Evolutionary conservation across 2,888 invertebrate genomes (phyloP).

Genomic region (Smittia aterrima): DNA sequence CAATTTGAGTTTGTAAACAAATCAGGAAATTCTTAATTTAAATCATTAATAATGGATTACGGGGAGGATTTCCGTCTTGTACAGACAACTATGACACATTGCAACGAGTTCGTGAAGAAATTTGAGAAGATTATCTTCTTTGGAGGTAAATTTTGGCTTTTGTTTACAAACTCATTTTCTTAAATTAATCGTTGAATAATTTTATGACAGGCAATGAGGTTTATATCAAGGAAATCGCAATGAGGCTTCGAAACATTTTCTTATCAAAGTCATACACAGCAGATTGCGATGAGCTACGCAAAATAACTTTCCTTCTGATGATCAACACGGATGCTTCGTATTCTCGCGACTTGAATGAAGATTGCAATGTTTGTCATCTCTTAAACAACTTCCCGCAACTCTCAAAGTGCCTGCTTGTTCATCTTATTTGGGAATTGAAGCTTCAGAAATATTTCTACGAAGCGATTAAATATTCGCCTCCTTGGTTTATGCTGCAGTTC

Average conservation of each 20-base stretch:
- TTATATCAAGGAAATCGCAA: conserved; percentile 46
- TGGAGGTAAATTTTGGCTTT: conserved; percentile 46
- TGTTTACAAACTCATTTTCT: neutral
- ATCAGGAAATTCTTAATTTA: too few species aligned
- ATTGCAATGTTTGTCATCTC: conserved; percentile 46
- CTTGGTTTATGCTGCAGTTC: conserved; percentile 49
- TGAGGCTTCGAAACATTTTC: conserved; percentile 45
- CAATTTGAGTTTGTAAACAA: too few species aligned
- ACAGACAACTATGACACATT: conserved; percentile 47
- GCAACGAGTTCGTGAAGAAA: conserved; percentile 47
- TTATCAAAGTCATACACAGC: conserved; percentile 44
- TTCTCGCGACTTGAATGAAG: conserved; percentile 47
- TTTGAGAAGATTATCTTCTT: conserved; percentile 48
- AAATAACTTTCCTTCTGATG: conserved; percentile 48
- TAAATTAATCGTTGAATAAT: neutral
- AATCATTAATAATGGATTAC: conserved; percentile 50
- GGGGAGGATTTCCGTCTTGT: conserved; percentile 48
- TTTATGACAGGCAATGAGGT: conserved; percentile 47
- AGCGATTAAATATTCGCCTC: conserved; percentile 47
- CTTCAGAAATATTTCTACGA: conserved; percentile 48
- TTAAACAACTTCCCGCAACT: conserved; percentile 47
- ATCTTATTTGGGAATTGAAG: conserved; percentile 47
- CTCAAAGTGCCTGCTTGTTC: conserved; percentile 47
- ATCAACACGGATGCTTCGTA: conserved; percentile 48
- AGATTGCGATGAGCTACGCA: conserved; percentile 45